Evolutionary conservation across 2,888 invertebrate species (phyloP), one percentile per base, ranked within the genome.

Genomic region (Kuschelorhynchus macadamiae): DNA sequence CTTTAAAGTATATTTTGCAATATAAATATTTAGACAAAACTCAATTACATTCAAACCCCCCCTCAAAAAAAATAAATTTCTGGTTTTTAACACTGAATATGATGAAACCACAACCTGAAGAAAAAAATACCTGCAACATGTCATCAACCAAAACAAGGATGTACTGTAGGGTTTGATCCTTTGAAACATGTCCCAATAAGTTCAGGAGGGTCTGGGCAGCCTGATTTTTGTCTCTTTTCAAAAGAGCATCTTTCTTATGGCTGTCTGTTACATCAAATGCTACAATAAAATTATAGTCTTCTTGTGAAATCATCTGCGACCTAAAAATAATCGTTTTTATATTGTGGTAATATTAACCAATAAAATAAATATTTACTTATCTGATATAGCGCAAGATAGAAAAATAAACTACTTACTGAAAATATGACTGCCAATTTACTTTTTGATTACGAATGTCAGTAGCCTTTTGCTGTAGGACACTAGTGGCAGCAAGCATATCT

Each of bases 141-240:
- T 99, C 99, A 85, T 99, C 99, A 80, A 99, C 92, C 86, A 99
- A 89, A 8, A 97, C 97, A 66, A 99, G 89, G 74, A 98, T 92
- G 84, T 99, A 99, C 83, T 98, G 98, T 77, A 99, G 92, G 11
- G 98, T 98, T 80, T 96, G 94, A 82, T 99, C 98, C 86, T 97
- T 99, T 71, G 98, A 96, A 75, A 99, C 94, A 83, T 98, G 97
- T 18, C 95, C 94, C 75, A 99, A 88, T 73, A 99, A 85, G 85
- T 94, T 97, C 49, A 98, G 86, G 81, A 99, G 94, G 2, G 98
- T 98, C 79, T 94, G 94, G 7, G 97, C 97, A 81, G 96, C 95
- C 74, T 91, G 90, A 20, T 88, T 86, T 0, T 93, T 89, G 77
- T 92, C 89, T 0, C 73, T 76, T 72, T 87, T 88, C 63, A 95